phyloP scores from a whole-genome alignment of 2,797 vertebrate genomes.

The Hydrophis major region DNA sequence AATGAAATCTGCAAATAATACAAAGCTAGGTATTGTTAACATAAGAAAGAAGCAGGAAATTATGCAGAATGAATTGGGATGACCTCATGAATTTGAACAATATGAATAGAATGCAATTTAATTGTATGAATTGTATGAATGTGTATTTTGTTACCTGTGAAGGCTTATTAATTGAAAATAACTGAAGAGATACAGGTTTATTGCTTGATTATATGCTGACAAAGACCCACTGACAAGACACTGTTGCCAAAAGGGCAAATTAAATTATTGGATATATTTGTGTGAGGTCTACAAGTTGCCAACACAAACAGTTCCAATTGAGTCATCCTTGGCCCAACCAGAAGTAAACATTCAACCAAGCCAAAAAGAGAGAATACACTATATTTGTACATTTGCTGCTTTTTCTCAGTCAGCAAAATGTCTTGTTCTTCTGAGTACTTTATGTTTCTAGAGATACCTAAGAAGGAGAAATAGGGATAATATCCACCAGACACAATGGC shows the following conservation, averaged over 20 bases:
- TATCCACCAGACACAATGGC: neutral
- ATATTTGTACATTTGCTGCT: neutral
- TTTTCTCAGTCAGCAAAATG: neutral
- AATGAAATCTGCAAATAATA: slow-evolving; percentile 25
- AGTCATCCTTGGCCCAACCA: slow-evolving; percentile 43
- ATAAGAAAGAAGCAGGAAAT: slow-evolving; percentile 21
- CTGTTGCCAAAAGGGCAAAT: slow-evolving; percentile 1
- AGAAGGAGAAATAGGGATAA: neutral
- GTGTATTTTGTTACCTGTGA: neutral
- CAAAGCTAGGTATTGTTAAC: slow-evolving; percentile 15
- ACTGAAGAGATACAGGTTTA: slow-evolving; percentile 4
- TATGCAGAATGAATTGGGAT: slow-evolving; percentile 23
- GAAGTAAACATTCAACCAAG: slow-evolving; percentile 8
- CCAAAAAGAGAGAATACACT: neutral
- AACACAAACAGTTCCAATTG: slow-evolving; percentile 11
- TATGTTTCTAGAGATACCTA: neutral
- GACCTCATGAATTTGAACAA: slow-evolving; percentile 54
- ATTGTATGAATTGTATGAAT: neutral
- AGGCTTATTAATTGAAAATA: slow-evolving; percentile 2
- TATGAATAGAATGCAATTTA: slow-evolving; percentile 36
- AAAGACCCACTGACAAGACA: neutral
- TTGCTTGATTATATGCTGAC: slow-evolving; percentile 11
- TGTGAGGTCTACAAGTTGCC: slow-evolving; percentile 15
- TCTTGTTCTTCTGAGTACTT: neutral
- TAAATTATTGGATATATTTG: neutral